These are phyloP conservation scores for Trigoniulus corallinus DNA, from an alignment of 1,140 invertebrate species.

Conservation along the genomic window DNA sequence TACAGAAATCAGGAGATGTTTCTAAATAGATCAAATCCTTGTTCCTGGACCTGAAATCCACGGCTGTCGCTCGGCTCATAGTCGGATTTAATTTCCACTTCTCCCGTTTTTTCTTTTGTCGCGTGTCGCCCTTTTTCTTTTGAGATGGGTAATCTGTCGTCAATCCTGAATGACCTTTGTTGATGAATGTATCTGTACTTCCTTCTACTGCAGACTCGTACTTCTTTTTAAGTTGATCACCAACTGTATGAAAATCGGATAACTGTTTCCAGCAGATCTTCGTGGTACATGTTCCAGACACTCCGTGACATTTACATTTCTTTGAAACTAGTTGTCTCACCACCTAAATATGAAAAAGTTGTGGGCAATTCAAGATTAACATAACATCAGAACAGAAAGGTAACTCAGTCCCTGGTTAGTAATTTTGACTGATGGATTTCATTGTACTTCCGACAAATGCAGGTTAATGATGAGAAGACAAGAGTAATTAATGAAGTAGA, in stretches of 20 bases:
- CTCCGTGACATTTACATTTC: slow-evolving; percentile 91
- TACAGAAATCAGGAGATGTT: slow-evolving; percentile 37
- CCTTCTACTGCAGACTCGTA: too few relatives aligned
- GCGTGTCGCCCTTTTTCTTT: too few relatives aligned
- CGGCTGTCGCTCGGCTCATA: slow-evolving; percentile 14
- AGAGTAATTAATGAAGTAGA: neutral
- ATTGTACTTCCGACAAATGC: neutral
- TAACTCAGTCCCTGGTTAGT: too few relatives aligned
- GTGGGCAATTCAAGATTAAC: neutral
- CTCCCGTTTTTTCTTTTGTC: too few relatives aligned
- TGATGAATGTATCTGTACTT: too few relatives aligned
- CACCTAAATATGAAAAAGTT: slow-evolving; percentile 39
- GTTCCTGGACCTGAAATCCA: slow-evolving; percentile 16
- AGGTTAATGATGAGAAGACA: neutral
- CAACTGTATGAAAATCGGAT: slow-evolving; percentile 65
- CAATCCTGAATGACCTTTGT: too few relatives aligned
- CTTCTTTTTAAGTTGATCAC: slow-evolving; percentile 60
- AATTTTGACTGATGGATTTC: neutral
- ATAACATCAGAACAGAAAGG: too few relatives aligned
- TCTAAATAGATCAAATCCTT: slow-evolving; percentile 31
- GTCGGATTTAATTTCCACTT: too few relatives aligned
- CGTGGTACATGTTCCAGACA: slow-evolving; percentile 85
- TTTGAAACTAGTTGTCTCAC: slow-evolving; percentile 61
- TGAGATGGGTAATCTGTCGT: too few relatives aligned
- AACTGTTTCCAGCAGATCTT: slow-evolving; percentile 86